Conservation (phyloP, 2,113 vertebrate species). For the Agapornis roseicollis region DNA sequence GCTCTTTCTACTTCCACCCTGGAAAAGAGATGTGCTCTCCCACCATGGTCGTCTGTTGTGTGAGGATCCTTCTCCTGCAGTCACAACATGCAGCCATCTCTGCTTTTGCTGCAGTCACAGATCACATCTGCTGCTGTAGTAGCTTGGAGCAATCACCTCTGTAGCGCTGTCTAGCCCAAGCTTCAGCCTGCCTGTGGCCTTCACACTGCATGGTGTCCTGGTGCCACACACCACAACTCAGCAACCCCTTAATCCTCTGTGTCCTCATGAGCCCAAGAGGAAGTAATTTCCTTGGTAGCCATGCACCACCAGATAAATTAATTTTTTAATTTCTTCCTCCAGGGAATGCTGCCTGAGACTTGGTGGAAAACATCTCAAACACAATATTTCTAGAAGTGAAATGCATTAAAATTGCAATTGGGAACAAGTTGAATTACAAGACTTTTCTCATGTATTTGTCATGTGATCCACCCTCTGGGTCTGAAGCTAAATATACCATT, state of each 20-base stretch:
- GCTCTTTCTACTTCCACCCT: neutral
- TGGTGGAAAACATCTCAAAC: neutral
- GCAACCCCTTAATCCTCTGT: neutral
- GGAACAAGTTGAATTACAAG: neutral
- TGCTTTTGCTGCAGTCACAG: rapidly evolving
- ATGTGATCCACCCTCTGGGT: neutral
- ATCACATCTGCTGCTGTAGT: neutral
- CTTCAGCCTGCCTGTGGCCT: rapidly evolving
- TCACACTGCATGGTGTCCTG: no score
- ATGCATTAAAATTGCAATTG: neutral
- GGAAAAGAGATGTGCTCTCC: neutral
- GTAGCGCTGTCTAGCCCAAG: neutral
- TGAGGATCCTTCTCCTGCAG: neutral
- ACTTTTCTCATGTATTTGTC: neutral
- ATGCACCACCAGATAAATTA: neutral
- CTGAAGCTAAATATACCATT: neutral
- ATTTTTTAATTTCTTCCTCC: neutral
- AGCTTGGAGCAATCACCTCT: rapidly evolving
- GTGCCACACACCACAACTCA: rapidly evolving
- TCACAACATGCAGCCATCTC: rapidly evolving
- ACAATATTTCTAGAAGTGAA: neutral
- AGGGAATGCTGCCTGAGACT: neutral
- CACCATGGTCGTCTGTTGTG: rapidly evolving
- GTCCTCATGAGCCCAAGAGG: neutral
- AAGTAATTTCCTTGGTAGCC: neutral